A percentile compares a stretch with the other conserved stretches of the same genome.
Conservation (phyloP, 2,888 invertebrate genomes). For the Patella depressa region DNA sequence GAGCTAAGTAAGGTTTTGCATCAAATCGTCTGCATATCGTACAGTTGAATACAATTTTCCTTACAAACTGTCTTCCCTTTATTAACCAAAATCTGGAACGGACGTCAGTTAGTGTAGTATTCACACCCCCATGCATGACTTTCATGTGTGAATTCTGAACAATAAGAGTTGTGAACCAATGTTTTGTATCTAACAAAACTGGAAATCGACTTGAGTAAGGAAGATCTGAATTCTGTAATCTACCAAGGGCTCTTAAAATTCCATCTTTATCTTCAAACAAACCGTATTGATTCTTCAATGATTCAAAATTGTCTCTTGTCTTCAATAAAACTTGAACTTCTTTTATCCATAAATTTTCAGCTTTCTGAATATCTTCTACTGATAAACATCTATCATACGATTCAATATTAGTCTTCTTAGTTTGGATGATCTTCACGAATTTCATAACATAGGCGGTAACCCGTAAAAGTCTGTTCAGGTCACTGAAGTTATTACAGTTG, state of each 20-base stretch:
- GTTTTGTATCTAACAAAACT: background rate
- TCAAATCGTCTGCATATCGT: too few relatives aligned
- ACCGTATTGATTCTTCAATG: too few relatives aligned
- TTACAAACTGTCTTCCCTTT: background rate
- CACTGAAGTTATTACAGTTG: background rate
- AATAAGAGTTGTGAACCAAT: background rate
- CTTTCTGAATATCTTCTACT: too few relatives aligned
- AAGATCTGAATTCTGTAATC: too few relatives aligned
- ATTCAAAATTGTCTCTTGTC: too few relatives aligned
- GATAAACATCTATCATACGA: too few relatives aligned
- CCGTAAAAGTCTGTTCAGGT: background rate
- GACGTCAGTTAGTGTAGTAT: background rate
- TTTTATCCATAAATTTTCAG: too few relatives aligned
- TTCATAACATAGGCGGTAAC: background rate
- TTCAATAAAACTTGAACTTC: too few relatives aligned
- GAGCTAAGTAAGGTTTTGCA: too few relatives aligned
- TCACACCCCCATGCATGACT: background rate
- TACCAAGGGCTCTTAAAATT: too few relatives aligned
- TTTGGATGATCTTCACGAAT: background rate
- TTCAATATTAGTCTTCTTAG: background rate
- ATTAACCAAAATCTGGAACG: background rate
- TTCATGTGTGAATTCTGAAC: too few relatives aligned
- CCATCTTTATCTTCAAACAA: too few relatives aligned
- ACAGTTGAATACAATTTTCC: background rate
- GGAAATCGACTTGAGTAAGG: background rate